phyloP scores from a whole-genome alignment of 2,888 invertebrate genomes.

The Hydrotaea cyrtoneurina region DNA sequence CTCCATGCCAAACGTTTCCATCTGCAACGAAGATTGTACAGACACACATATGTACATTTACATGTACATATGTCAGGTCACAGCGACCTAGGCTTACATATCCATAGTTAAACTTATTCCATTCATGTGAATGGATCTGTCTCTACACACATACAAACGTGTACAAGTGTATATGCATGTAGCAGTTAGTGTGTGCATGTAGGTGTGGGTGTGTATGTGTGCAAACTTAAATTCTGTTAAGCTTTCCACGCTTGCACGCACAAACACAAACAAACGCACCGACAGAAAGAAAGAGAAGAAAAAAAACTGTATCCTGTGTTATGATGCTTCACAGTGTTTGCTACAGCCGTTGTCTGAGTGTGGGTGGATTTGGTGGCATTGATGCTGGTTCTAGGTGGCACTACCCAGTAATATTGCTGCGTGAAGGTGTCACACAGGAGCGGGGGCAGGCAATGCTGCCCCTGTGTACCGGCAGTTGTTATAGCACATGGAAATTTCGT shows the following conservation, averaged over 20 bases:
- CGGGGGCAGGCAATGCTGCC: too few species aligned
- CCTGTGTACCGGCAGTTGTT: too few species aligned
- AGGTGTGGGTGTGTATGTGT: neutral
- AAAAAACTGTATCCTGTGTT: neutral
- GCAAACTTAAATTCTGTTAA: constrained; percentile 36
- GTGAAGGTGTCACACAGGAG: too few species aligned
- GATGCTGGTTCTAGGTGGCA: neutral
- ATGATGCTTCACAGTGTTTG: neutral
- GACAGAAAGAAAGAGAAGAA: neutral
- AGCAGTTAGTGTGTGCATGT: neutral
- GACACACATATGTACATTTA: too few species aligned
- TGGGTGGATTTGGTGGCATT: neutral
- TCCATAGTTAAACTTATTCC: constrained; percentile 9
- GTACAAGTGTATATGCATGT: neutral
- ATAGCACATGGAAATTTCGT: constrained; percentile 28
- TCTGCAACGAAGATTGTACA: neutral
- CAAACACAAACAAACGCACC: constrained; percentile 38
- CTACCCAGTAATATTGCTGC: neutral
- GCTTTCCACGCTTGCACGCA: constrained; percentile 40
- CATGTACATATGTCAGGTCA: neutral
- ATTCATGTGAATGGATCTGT: neutral
- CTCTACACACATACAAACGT: neutral
- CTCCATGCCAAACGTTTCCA: neutral
- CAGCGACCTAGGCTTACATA: constrained; percentile 38
- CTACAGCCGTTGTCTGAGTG: neutral